Conservation (phyloP, 2,113 vertebrate species). For the Meleagris gallopavo region DNA sequence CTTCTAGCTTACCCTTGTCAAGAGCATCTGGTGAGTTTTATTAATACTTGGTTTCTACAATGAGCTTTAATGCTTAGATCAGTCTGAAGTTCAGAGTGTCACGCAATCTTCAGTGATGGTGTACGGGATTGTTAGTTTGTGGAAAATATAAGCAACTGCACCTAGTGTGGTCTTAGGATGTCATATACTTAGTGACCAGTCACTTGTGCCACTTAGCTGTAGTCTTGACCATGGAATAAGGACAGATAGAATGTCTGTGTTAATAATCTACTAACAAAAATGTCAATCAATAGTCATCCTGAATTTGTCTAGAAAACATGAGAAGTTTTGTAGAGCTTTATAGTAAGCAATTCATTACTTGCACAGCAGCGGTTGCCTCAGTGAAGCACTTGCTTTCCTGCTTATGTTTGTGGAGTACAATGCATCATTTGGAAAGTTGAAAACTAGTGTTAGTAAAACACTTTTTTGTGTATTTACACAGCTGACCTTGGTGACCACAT, state of each 20-base stretch:
- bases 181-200: not conserved
- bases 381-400: not conserved
- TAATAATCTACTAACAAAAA: not conserved
- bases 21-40: not conserved
- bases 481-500: conserved; percentile 5
- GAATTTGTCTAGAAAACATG: not conserved
- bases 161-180: not conserved
- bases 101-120: not conserved
- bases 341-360: not conserved
- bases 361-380: not conserved
- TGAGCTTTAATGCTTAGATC: not conserved
- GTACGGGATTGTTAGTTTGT: not conserved
- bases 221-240: not conserved
- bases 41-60: not conserved
- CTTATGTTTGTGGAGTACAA: not conserved
- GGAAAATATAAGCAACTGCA: not conserved
- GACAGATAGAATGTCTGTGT: not conserved
- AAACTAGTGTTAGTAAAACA: not conserved
- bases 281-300: not conserved
- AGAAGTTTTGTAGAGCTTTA: not conserved
- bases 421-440: not conserved
- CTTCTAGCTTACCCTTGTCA: not conserved
- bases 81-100: not conserved
- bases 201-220: not conserved
- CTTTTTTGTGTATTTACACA: not conserved